Evolutionary conservation across 1,140 invertebrate species (phyloP).

Genomic region (Chelonus insularis): DNA sequence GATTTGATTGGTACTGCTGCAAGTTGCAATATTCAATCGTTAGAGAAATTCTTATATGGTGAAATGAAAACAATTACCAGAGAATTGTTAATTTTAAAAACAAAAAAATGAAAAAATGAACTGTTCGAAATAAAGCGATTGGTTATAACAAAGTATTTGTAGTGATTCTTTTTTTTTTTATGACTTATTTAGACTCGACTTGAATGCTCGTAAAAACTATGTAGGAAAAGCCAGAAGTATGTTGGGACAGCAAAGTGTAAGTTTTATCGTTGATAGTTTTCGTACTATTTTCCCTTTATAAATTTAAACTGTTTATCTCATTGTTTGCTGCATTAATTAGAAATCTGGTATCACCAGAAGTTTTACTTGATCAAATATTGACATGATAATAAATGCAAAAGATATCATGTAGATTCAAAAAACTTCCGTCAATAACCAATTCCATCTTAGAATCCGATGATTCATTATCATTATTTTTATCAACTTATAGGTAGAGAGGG

Average conservation of each 20-base stretch:
- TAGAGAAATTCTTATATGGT: slow-evolving; percentile 89
- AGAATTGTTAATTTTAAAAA: slow-evolving; percentile 75
- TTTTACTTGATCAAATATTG: slow-evolving; percentile 77
- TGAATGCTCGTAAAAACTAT: slow-evolving; percentile 90
- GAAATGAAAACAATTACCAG: slow-evolving; percentile 94
- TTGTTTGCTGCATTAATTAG: slow-evolving; percentile 61
- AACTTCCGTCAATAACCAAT: slow-evolving; percentile 7
- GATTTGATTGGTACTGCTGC: slow-evolving; percentile 84
- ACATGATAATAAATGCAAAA: no score
- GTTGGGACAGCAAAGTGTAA: slow-evolving; percentile 80
- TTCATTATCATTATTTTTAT: slow-evolving; percentile 29
- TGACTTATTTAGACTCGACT: slow-evolving; percentile 75
- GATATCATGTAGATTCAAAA: no score
- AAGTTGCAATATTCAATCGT: slow-evolving; percentile 83
- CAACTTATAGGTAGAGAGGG: slow-evolving; percentile 82
- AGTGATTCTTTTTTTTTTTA: no score
- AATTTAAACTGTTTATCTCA: no score
- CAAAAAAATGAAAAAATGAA: no score
- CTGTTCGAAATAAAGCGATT: no score
- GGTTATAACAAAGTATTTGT: background rate
- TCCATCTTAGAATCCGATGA: no score
- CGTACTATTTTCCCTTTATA: no score
- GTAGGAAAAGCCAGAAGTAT: slow-evolving; percentile 85
- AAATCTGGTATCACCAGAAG: slow-evolving; percentile 79
- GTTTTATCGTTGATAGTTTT: slow-evolving; percentile 52